Base-by-base conservation (phyloP, 37 sponge, comb jelly and placozoan species). In the Aplysina aerophoba region DNA sequence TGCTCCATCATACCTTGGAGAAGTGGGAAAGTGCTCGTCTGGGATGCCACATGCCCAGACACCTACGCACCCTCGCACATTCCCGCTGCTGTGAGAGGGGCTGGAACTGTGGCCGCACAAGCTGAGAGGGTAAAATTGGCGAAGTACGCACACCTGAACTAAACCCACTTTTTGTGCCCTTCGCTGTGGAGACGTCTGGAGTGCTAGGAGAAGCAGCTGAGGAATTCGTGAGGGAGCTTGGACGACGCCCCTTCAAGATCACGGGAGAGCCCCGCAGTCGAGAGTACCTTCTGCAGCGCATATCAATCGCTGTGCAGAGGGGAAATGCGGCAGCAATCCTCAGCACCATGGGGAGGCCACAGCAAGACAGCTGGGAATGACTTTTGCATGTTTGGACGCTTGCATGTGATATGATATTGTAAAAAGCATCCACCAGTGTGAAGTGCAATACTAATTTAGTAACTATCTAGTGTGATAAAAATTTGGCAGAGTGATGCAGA, bases 1-100 rank as follows among this genome's bases (percentile, higher is more conserved):
- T 39, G 31, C 55, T 56, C 84, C 50, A 31, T 84, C 28, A 55
- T 85, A 39, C 79, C 79, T 67, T 85, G 86, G 86, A 36, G 44
- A 50, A 40, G 61, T 41, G 86, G 50, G 31, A 37, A 77, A 14
- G n/a, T 4, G 13, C 36, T 74, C 13, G 15, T 37, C 28, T 69
- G 73, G 84, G 72, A 68, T 19, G 25, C 44, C 71, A 39, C 73
- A 71, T 53, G 84, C 71, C 41, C 73, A 6, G 72, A 74, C 77
- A 74, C 77, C 39, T 30, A 37, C 6, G 77, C 77, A 12, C 77
- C 36, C 36, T 33, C 39, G 30, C 22, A 13, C 39, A 22, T 58
- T 15, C 59, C 59, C 19, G 15, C 59, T 58, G 59, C 77, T 33
- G 15, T 15, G 30, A 12, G 40, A 37, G 77, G 41, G 6, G 77